A percentile compares a stretch with the other conserved stretches of the same genome.
Conservation (phyloP, 2,888 invertebrate species). For the Hesperia comma region DNA sequence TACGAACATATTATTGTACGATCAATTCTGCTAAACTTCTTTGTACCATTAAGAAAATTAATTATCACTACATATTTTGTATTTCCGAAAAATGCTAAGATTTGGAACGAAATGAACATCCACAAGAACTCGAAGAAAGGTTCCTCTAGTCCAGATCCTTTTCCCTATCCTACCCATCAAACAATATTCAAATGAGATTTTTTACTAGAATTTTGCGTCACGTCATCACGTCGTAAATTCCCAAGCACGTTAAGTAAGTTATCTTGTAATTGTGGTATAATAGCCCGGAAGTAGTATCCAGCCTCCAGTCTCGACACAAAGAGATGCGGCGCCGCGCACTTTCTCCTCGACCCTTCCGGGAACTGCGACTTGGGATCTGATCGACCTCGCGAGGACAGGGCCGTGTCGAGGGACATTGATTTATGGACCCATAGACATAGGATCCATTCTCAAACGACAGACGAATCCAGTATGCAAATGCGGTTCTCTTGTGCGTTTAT, state of each 20-base stretch:
- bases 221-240: slow-evolving; percentile 4
- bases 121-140: too few relatives aligned
- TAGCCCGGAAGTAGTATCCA: slow-evolving; percentile 43
- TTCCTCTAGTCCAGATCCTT: too few relatives aligned
- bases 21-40: too few relatives aligned
- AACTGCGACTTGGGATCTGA: slow-evolving; percentile 42
- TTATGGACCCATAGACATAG: not conserved
- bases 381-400: not conserved
- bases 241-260: slow-evolving; percentile 17
- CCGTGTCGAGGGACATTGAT: not conserved
- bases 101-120: too few relatives aligned
- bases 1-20: not conserved
- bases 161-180: not conserved
- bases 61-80: too few relatives aligned
- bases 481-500: not conserved
- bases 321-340: slow-evolving; percentile 68
- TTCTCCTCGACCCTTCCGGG: slow-evolving; percentile 73
- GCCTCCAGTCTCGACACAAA: slow-evolving; percentile 46
- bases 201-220: not conserved
- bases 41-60: too few relatives aligned
- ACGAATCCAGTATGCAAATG: not conserved
- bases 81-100: too few relatives aligned
- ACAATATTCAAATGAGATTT: not conserved
- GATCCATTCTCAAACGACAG: not conserved
- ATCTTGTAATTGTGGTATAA: slow-evolving; percentile 21